Conservation (phyloP, 1,140 invertebrate genomes). For the Rhizoglyphus robini region DNA sequence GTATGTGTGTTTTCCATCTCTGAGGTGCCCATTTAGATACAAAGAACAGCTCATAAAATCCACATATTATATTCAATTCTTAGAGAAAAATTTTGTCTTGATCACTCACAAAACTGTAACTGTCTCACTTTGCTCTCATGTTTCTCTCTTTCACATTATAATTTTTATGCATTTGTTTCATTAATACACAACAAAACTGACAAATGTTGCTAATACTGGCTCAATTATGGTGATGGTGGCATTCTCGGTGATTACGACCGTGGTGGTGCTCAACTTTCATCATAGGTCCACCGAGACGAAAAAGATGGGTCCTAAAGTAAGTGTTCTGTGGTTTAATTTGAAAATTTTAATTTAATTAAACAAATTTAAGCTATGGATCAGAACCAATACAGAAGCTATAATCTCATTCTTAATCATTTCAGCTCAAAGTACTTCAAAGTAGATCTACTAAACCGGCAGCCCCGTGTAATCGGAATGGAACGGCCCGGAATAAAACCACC, state of each 20-base stretch:
- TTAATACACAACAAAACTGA: no score
- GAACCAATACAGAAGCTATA: not conserved
- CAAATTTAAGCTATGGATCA: conserved; percentile 8
- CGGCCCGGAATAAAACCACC: conserved; percentile 37
- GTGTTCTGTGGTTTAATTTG: conserved; percentile 29
- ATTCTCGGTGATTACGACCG: conserved; percentile 94
- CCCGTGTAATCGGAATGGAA: conserved; percentile 67
- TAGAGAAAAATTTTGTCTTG: no score
- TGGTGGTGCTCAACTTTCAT: conserved; percentile 98
- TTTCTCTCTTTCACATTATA: no score
- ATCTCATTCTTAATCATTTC: conserved; percentile 30
- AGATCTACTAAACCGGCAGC: conserved; percentile 84
- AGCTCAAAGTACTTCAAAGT: conserved; percentile 76
- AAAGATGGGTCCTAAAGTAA: conserved; percentile 95
- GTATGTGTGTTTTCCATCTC: no score
- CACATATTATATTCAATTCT: no score
- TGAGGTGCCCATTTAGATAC: no score
- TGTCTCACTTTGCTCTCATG: no score
- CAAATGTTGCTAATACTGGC: no score
- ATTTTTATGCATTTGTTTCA: no score
- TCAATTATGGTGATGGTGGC: conserved; percentile 99
- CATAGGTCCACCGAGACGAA: conserved; percentile 94
- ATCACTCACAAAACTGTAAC: no score
- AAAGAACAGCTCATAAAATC: no score
- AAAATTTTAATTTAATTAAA: not conserved